Evolutionary conservation across 2,797 vertebrate genomes (phyloP).

Genomic region (Pantherophis vulpinus): DNA sequence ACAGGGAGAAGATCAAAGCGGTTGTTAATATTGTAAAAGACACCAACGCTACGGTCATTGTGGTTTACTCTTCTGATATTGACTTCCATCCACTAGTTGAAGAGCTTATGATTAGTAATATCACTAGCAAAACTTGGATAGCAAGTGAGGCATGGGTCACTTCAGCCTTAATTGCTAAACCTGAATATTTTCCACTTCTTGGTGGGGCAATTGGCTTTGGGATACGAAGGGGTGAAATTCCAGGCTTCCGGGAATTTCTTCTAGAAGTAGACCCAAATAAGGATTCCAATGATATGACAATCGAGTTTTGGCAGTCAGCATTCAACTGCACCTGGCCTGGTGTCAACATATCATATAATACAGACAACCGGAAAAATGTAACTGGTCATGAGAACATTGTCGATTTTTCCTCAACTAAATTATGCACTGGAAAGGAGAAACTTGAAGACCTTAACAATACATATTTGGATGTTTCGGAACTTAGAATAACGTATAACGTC

Average conservation of each 20-base stretch:
- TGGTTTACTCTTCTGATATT: conserved; percentile 86
- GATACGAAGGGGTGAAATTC: conserved; percentile 74
- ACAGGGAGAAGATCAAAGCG: conserved; percentile 70
- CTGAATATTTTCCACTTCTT: conserved; percentile 74
- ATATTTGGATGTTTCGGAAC: conserved; percentile 81
- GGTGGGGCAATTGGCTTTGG: conserved; percentile 82
- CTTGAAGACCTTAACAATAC: conserved; percentile 76
- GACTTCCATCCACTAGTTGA: conserved; percentile 79
- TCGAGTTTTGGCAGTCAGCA: conserved; percentile 84
- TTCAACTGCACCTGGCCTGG: conserved; percentile 81
- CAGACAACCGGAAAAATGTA: conserved; percentile 56
- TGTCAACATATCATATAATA: conserved; percentile 45
- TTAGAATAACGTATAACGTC: conserved; percentile 85
- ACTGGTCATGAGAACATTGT: conserved; percentile 48
- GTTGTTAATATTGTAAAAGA: conserved; percentile 71
- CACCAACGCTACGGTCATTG: conserved; percentile 81
- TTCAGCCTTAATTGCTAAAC: conserved; percentile 78
- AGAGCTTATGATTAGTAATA: conserved; percentile 75
- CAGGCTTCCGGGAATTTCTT: conserved; percentile 74
- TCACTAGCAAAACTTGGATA: conserved; percentile 83
- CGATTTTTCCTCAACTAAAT: conserved; percentile 53
- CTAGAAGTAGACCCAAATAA: conserved; percentile 75
- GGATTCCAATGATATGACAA: conserved; percentile 69
- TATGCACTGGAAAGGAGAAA: conserved; percentile 76
- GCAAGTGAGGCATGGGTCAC: conserved; percentile 87